These are phyloP conservation scores for Ciona savignyi DNA, from an alignment of 23 tunicate genomes.

Conservation along the genomic window DNA sequence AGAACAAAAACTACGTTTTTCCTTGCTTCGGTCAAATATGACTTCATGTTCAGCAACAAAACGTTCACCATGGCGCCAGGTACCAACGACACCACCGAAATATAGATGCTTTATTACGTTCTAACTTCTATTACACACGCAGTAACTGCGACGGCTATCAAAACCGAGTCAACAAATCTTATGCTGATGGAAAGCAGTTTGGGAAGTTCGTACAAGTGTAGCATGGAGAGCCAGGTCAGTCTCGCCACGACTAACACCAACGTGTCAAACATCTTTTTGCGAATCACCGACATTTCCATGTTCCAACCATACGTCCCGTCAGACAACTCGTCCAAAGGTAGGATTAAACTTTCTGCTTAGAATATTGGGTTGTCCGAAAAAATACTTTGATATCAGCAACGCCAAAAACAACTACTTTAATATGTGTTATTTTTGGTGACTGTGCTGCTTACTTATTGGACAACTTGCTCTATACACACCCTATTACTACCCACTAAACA, in stretches of 20 bases:
- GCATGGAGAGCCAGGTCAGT: slow-evolving; percentile 36
- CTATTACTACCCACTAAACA: too few relatives aligned
- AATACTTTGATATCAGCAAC: not conserved
- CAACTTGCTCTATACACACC: too few relatives aligned
- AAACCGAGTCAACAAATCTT: not conserved
- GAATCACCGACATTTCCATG: slow-evolving; percentile 15
- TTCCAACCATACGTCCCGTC: slow-evolving; percentile 24
- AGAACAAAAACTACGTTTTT: not conserved
- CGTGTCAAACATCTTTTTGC: slow-evolving; percentile 6
- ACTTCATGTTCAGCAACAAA: slow-evolving; percentile 7
- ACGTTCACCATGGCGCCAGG: slow-evolving; percentile 49
- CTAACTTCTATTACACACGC: not conserved
- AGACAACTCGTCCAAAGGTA: not conserved
- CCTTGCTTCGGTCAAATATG: slow-evolving; percentile 26
- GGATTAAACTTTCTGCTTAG: not conserved
- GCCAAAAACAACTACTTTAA: too few relatives aligned
- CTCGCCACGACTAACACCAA: slow-evolving; percentile 6
- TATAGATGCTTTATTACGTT: too few relatives aligned
- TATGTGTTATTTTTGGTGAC: too few relatives aligned
- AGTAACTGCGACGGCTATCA: not conserved
- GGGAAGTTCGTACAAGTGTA: slow-evolving; percentile 20
- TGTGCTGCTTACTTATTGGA: too few relatives aligned
- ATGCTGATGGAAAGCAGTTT: slow-evolving; percentile 21
- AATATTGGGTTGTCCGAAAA: too few relatives aligned
- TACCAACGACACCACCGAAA: too few relatives aligned